phyloP scores from a whole-genome alignment of 2,113 vertebrate genomes.

The Burhinus bistriatus region DNA sequence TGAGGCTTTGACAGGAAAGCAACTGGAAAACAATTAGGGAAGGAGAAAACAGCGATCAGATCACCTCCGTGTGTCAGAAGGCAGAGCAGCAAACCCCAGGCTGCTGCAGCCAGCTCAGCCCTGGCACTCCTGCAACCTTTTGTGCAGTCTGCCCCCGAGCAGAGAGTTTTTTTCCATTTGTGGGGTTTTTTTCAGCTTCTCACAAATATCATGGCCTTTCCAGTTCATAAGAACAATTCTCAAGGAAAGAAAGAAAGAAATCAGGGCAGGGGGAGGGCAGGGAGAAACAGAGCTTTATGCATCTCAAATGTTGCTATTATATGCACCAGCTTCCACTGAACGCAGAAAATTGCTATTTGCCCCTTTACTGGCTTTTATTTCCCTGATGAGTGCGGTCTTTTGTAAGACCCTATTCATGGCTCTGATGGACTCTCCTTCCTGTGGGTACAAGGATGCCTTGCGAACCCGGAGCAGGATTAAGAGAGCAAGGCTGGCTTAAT shows the following conservation, averaged over 20 bases:
- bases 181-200: neutral
- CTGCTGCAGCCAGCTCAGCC: neutral
- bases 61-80: neutral
- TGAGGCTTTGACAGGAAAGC: conserved; percentile 88
- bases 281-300: neutral
- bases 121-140: neutral
- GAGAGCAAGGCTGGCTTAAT: neutral
- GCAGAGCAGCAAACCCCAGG: neutral
- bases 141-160: neutral
- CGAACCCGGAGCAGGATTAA: neutral
- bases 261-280: rapidly evolving
- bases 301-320: conserved; percentile 39
- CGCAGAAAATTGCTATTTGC: neutral
- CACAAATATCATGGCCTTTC: conserved; percentile 56
- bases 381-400: neutral
- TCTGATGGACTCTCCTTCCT: neutral
- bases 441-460: neutral
- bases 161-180: neutral
- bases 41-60: neutral
- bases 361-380: conserved; percentile 36
- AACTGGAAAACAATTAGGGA: conserved; percentile 68
- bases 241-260: conserved; percentile 42
- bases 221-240: conserved; percentile 15
- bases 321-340: conserved; percentile 37
- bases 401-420: conserved; percentile 38